Conservation (phyloP, 23 tunicate species). For the Botrylloides violaceus region DNA sequence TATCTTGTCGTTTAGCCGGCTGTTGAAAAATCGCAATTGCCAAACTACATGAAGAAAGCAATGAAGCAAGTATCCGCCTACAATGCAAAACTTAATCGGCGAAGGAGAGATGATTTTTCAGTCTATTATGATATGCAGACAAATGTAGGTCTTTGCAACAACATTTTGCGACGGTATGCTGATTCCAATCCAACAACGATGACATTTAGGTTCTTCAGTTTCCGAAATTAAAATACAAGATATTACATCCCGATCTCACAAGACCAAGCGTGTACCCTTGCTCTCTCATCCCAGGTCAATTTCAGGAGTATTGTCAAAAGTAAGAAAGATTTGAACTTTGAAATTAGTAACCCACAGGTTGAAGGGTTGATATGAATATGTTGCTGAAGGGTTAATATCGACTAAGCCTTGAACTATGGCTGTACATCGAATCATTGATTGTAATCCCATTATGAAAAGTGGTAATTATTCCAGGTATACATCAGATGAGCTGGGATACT, state of each 20-base stretch:
- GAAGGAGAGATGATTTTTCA: conserved; percentile 65
- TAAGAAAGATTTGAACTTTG: neutral
- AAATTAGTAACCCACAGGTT: too few species aligned
- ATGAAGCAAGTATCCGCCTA: conserved; percentile 76
- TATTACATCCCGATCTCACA: conserved; percentile 71
- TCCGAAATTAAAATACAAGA: conserved; percentile 51
- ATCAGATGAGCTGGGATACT: conserved; percentile 56
- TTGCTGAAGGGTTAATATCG: neutral
- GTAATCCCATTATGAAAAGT: too few species aligned
- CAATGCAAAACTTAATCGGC: conserved; percentile 58
- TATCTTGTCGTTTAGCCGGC: conserved; percentile 18
- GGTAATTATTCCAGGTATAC: conserved; percentile 80
- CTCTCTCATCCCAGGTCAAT: conserved; percentile 92
- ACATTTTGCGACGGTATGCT: neutral
- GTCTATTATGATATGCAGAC: conserved; percentile 87
- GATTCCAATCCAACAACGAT: too few species aligned
- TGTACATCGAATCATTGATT: too few species aligned
- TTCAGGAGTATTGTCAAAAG: conserved; percentile 86
- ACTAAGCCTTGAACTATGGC: too few species aligned
- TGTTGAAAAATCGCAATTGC: conserved; percentile 72
- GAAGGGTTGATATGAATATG: neutral
- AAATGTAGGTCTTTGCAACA: conserved; percentile 34
- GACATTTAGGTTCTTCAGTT: conserved; percentile 69
- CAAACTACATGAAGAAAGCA: conserved; percentile 50
- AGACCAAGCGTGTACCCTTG: conserved; percentile 88